Evolutionary conservation across 2,888 invertebrate genomes (phyloP).

Genomic region (Anticlea derivata): DNA sequence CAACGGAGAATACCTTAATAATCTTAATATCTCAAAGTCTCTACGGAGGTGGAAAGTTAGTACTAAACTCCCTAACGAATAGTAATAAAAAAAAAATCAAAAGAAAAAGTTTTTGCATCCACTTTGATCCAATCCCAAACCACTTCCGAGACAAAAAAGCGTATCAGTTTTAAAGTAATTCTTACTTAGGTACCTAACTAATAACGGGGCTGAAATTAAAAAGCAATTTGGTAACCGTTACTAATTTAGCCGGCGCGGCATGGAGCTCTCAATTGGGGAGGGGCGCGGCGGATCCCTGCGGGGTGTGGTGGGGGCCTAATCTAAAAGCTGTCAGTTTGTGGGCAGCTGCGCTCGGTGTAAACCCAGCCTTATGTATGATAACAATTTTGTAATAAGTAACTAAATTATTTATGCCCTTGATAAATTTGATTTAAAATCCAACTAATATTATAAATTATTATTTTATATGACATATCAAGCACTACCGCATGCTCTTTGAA

Average conservation of each 20-base stretch:
- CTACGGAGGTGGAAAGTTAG: too few species aligned
- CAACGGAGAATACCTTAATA: too few species aligned
- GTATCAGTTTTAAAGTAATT: constrained; percentile 44
- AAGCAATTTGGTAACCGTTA: constrained; percentile 82
- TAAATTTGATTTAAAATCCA: too few species aligned
- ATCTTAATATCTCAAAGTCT: too few species aligned
- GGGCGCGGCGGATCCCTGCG: constrained; percentile 52
- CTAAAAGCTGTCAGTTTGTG: constrained; percentile 80
- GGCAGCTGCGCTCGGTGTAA: constrained; percentile 72
- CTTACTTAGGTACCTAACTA: constrained; percentile 52
- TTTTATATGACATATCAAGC: too few species aligned
- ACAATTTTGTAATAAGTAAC: neutral
- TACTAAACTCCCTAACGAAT: neutral
- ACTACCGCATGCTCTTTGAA: too few species aligned
- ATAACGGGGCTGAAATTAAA: constrained; percentile 78
- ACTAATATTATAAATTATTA: too few species aligned
- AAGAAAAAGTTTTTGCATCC: neutral
- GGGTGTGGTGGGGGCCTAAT: constrained; percentile 64
- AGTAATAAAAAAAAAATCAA: neutral
- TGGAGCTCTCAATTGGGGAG: constrained; percentile 75
- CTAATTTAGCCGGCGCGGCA: constrained; percentile 76
- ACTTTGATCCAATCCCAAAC: neutral
- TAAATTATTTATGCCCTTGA: too few species aligned
- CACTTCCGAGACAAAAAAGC: constrained; percentile 38
- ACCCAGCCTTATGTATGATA: constrained; percentile 54